phyloP scores from a whole-genome alignment of 2,888 invertebrate genomes.

The Hartigia nigra region DNA sequence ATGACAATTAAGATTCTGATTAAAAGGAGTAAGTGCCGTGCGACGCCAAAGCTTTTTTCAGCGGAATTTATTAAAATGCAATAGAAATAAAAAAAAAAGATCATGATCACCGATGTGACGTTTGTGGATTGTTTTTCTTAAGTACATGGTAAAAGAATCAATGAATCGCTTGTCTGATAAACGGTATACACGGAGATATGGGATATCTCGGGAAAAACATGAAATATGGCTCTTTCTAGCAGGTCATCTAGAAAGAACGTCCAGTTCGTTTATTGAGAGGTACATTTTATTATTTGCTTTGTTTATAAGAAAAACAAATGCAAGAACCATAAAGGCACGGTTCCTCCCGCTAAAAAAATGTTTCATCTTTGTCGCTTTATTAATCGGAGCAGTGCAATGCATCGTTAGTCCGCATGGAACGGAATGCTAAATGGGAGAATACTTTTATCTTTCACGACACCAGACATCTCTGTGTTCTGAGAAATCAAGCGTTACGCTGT shows the following conservation, averaged over 20 bases:
- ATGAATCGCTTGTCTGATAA: neutral
- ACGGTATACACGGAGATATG: neutral
- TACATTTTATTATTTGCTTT: neutral
- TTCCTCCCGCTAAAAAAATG: neutral
- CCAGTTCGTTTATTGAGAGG: neutral
- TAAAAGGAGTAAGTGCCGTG: neutral
- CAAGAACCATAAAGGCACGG: neutral
- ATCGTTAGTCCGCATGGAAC: neutral
- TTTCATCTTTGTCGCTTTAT: neutral
- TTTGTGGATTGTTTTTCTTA: neutral
- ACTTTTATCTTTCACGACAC: neutral
- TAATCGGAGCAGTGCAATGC: neutral
- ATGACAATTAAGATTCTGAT: neutral
- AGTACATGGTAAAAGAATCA: neutral
- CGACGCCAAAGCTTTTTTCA: neutral
- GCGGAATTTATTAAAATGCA: neutral
- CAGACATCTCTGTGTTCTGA: neutral
- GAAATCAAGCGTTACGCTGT: slow-evolving; percentile 4
- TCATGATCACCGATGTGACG: neutral
- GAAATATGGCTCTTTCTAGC: neutral
- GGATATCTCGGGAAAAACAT: neutral
- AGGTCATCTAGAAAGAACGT: neutral
- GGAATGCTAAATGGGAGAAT: neutral
- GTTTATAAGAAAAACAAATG: neutral
- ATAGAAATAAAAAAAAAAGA: neutral